Percentiles rank a stretch among this genome's conserved stretches.
These are phyloP conservation scores for Ichneumoninae sp. DNA, from an alignment of 2,888 invertebrate genomes.

Conservation along the genomic window DNA sequence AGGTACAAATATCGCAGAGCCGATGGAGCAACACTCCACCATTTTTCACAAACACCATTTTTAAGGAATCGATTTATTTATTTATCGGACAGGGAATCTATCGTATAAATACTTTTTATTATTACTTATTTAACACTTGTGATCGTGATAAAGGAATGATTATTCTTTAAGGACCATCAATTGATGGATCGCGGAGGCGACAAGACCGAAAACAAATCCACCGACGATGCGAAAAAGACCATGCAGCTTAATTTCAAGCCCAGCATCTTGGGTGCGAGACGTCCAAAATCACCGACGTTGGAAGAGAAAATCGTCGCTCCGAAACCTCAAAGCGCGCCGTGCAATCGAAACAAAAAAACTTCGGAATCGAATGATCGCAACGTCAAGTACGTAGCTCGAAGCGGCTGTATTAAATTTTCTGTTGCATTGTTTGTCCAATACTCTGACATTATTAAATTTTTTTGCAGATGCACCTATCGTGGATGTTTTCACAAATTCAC, in stretches of 20 bases:
- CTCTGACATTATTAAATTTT: constrained; percentile 61
- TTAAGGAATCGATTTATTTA: too few relatives aligned
- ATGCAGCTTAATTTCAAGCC: constrained; percentile 57
- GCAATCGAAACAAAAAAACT: constrained; percentile 46
- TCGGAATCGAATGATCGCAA: constrained; percentile 57
- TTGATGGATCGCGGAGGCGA: constrained; percentile 74
- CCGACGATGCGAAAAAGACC: constrained; percentile 36
- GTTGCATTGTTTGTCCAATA: neutral
- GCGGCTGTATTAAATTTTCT: neutral
- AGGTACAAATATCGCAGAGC: too few relatives aligned
- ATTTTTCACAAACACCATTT: neutral
- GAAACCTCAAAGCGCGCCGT: constrained; percentile 27
- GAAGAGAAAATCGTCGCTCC: constrained; percentile 30
- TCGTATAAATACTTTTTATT: neutral
- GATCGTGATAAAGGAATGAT: neutral
- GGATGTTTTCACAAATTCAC: constrained; percentile 86
- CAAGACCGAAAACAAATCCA: constrained; percentile 45
- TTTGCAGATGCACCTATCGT: constrained; percentile 85
- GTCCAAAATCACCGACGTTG: constrained; percentile 49
- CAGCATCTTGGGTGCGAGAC: constrained; percentile 58
- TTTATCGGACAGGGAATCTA: too few relatives aligned
- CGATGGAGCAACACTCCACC: too few relatives aligned
- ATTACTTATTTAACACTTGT: neutral
- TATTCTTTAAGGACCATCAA: constrained; percentile 72
- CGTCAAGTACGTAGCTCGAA: constrained; percentile 50